phyloP scores from a whole-genome alignment of 2,113 vertebrate species.

The Hymenochirus boettgeri region DNA sequence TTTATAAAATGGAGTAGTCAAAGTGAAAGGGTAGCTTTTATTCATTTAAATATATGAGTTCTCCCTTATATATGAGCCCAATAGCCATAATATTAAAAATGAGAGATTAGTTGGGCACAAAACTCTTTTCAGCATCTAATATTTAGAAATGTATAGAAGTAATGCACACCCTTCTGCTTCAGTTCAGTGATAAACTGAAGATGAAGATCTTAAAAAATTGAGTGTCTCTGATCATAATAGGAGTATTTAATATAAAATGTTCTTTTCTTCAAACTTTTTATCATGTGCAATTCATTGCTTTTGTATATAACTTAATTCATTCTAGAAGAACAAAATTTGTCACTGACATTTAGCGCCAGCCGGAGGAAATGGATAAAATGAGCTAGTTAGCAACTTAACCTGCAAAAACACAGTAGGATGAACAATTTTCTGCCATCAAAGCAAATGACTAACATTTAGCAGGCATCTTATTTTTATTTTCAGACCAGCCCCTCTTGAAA shows the following conservation, averaged over 20 bases:
- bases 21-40: too few species aligned
- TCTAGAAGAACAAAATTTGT: conserved; percentile 80
- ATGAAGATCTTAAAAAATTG: conserved; percentile 69
- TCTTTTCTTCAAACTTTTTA: conserved; percentile 57
- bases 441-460: conserved; percentile 77
- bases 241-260: conserved; percentile 77
- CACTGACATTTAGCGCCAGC: conserved; percentile 93
- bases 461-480: conserved; percentile 74
- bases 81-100: too few species aligned
- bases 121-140: too few species aligned
- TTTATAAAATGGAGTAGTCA: too few species aligned
- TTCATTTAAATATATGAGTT: too few species aligned
- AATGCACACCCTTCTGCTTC: too few species aligned
- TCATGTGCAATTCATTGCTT: conserved; percentile 74
- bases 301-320: conserved; percentile 83
- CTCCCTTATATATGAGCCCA: too few species aligned
- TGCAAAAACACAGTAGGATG: conserved; percentile 63
- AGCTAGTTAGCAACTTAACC: conserved; percentile 91
- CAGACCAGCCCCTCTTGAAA: conserved; percentile 64
- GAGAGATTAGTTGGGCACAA: too few species aligned
- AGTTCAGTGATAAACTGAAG: conserved; percentile 6
- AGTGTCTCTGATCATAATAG: conserved; percentile 73
- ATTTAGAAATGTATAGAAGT: too few species aligned
- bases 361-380: conserved; percentile 86
- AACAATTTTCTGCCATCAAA: conserved; percentile 81